Conservation (phyloP, 2,888 invertebrate species). For the Copidosoma aretas region DNA sequence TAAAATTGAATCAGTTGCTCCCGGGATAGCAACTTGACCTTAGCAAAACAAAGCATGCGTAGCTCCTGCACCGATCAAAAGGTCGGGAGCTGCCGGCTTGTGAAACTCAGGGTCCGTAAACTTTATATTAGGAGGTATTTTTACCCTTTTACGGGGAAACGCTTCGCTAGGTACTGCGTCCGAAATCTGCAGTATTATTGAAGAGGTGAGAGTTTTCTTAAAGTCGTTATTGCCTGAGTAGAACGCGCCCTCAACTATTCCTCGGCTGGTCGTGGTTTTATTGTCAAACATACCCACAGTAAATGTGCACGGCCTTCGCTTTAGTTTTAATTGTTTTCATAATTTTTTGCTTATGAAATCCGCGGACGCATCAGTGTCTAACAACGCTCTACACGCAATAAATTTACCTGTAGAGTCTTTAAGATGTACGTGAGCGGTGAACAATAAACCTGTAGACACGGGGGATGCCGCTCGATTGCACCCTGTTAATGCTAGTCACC, state of each 20-base stretch:
- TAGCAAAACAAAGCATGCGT: conserved; percentile 34
- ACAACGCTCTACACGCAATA: not conserved
- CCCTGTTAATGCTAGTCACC: not conserved
- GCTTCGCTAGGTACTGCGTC: not conserved
- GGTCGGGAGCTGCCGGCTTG: conserved; percentile 27
- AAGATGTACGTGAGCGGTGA: not conserved
- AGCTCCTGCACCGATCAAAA: conserved; percentile 30
- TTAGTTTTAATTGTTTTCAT: not conserved
- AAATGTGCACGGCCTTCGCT: not conserved
- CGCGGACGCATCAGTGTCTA: conserved; percentile 2
- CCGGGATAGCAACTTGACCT: conserved; percentile 36
- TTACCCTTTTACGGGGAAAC: conserved; percentile 26
- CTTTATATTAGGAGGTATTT: conserved; percentile 27
- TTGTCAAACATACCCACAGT: not conserved
- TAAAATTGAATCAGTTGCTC: conserved; percentile 26
- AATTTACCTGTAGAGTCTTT: not conserved
- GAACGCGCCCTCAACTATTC: not conserved
- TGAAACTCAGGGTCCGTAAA: conserved; percentile 40
- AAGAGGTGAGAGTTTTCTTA: not conserved
- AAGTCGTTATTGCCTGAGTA: conserved; percentile 1
- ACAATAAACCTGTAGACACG: not conserved
- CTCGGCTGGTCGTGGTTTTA: not conserved
- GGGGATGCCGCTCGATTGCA: not conserved
- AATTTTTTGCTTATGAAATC: conserved; percentile 6
- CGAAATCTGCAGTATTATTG: not conserved